Conservation (phyloP, 2,797 vertebrate species). For the Microctenopoma stevenorrisi region DNA sequence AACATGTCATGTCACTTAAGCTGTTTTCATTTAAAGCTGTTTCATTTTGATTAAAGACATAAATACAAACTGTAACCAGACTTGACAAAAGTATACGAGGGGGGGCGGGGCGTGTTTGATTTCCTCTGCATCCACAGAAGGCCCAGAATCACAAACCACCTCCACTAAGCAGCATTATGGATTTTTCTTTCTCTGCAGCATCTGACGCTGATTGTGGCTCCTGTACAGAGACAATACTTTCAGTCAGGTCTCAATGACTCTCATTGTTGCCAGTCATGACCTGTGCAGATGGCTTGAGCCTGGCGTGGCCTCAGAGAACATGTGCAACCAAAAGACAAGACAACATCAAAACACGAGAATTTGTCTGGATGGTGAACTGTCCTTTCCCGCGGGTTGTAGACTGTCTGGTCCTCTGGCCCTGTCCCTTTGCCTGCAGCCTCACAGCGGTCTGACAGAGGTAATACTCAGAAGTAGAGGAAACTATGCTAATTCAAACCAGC, state of each 20-base stretch:
- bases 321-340: conserved; percentile 32
- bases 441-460: conserved; percentile 26
- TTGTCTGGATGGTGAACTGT: conserved; percentile 47
- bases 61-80: background rate
- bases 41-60: conserved; percentile 1
- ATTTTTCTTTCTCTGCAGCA: conserved; percentile 15
- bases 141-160: background rate
- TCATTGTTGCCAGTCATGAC: conserved; percentile 21
- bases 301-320: conserved; percentile 16
- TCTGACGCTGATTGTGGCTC: conserved; percentile 1
- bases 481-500: conserved; percentile 42
- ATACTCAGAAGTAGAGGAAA: conserved; percentile 51
- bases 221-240: conserved; percentile 7
- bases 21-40: background rate
- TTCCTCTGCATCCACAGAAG: conserved; percentile 13
- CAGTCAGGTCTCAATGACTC: background rate
- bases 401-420: conserved; percentile 46
- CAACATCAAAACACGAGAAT: conserved; percentile 57
- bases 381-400: conserved; percentile 44
- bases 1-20: background rate
- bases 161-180: no score
- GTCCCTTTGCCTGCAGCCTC: conserved; percentile 32
- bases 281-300: conserved; percentile 34
- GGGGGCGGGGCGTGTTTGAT: conserved; percentile 6
- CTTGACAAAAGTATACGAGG: background rate